Conservation (phyloP, 2,888 invertebrate genomes). For the Sympetrum striolatum region DNA sequence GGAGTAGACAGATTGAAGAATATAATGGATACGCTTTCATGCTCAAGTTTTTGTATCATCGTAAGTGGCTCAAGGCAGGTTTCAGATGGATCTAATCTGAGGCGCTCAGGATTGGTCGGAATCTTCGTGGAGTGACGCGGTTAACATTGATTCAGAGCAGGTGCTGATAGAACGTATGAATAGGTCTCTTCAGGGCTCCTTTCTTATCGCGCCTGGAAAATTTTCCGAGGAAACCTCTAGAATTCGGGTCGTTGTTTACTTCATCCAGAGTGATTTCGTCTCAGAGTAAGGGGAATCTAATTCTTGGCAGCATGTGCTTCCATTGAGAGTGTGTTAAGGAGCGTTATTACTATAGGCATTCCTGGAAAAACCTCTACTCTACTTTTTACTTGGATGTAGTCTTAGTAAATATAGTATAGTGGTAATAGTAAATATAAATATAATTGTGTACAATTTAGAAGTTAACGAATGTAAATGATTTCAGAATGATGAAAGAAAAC, state of each 20-base stretch:
- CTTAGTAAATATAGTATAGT: too few species aligned
- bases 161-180: background rate
- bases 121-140: background rate
- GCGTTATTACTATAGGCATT: too few species aligned
- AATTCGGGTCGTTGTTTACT: background rate
- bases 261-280: too few species aligned
- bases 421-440: too few species aligned
- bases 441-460: too few species aligned
- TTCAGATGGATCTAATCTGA: background rate
- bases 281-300: too few species aligned
- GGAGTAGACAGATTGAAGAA: background rate
- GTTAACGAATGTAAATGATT: too few species aligned
- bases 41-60: background rate
- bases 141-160: background rate
- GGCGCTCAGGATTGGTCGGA: background rate
- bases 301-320: too few species aligned
- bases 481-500: too few species aligned
- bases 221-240: background rate
- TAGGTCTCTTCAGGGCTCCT: background rate
- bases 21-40: background rate
- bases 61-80: background rate
- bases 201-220: background rate
- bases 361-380: too few species aligned
- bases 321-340: too few species aligned
- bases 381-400: too few species aligned